Conservation (phyloP, 2,888 invertebrate genomes). For the Pemphredon lugubris region DNA sequence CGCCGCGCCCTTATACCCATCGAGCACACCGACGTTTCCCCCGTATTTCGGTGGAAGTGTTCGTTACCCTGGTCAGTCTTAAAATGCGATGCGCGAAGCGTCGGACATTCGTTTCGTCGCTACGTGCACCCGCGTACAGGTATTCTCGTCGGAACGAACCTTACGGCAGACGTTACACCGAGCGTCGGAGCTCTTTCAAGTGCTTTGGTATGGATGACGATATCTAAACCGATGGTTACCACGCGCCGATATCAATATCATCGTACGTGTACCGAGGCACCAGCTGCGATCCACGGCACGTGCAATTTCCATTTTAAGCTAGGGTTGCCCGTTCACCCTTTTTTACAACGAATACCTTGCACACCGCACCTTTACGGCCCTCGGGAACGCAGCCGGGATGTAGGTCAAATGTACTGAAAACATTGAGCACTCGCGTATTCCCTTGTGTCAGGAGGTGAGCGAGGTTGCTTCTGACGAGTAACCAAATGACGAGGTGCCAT, state of each 20-base stretch:
- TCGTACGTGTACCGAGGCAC: slow-evolving; percentile 41
- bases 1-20: not conserved
- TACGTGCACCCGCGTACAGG: not conserved
- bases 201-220: slow-evolving; percentile 37
- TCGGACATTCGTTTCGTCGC: not conserved
- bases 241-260: slow-evolving; percentile 58
- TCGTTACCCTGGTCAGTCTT: not conserved
- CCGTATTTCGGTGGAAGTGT: not conserved
- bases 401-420: slow-evolving; percentile 41
- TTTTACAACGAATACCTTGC: slow-evolving; percentile 11
- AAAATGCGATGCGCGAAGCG: not conserved
- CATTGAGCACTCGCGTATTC: slow-evolving; percentile 1
- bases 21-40: not conserved
- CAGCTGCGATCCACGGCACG: slow-evolving; percentile 32
- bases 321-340: slow-evolving; percentile 27
- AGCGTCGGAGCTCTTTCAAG: slow-evolving; percentile 58
- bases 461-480: not conserved
- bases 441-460: slow-evolving; percentile 6
- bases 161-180: slow-evolving; percentile 61
- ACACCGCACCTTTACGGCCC: slow-evolving; percentile 9
- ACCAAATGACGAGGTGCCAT: not conserved
- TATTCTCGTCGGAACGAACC: slow-evolving; percentile 29
- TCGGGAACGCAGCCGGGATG: slow-evolving; percentile 10
- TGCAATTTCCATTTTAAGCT: slow-evolving; percentile 35
- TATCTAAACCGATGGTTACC: slow-evolving; percentile 51